Percentiles rank a stretch among this genome's conserved stretches.
These are phyloP conservation scores for Halichoeres trimaculatus DNA, from an alignment of 2,113 vertebrate genomes.

Conservation along the genomic window DNA sequence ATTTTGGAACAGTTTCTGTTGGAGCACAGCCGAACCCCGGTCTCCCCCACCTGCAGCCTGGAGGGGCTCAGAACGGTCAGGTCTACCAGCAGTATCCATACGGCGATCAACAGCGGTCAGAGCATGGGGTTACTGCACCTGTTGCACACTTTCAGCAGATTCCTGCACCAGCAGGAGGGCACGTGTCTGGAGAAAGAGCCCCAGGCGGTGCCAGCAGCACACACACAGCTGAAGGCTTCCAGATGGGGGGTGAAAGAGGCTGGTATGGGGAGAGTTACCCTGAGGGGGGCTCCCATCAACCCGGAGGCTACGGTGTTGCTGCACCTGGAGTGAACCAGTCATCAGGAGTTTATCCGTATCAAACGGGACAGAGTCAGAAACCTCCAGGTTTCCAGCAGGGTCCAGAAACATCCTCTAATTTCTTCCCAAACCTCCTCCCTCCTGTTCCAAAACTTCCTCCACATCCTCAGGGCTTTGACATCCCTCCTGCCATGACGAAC, in stretches of 20 bases:
- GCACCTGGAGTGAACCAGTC: conserved; percentile 35
- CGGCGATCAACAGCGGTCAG: conserved; percentile 28
- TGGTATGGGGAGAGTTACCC: conserved; percentile 76
- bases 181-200: conserved; percentile 84
- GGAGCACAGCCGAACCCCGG: conserved; percentile 35
- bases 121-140: conserved; percentile 36
- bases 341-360: conserved; percentile 56
- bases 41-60: conserved; percentile 31
- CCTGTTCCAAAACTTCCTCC: conserved; percentile 78
- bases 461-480: conserved; percentile 63
- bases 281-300: conserved; percentile 56
- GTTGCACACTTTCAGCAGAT: conserved; percentile 86
- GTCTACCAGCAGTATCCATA: conserved; percentile 49
- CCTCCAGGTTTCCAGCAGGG: conserved; percentile 47
- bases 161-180: conserved; percentile 84
- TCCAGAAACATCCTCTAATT: conserved; percentile 19
- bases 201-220: conserved; percentile 80
- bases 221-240: conserved; percentile 85
- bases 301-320: conserved; percentile 40
- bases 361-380: conserved; percentile 48
- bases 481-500: not conserved
- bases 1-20: conserved; percentile 12
- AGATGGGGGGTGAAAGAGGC: conserved; percentile 57
- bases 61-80: conserved; percentile 60
- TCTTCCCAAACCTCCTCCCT: conserved; percentile 71